These are phyloP conservation scores for Pinctada fucata DNA, from an alignment of 2,888 invertebrate genomes.

Conservation along the genomic window DNA sequence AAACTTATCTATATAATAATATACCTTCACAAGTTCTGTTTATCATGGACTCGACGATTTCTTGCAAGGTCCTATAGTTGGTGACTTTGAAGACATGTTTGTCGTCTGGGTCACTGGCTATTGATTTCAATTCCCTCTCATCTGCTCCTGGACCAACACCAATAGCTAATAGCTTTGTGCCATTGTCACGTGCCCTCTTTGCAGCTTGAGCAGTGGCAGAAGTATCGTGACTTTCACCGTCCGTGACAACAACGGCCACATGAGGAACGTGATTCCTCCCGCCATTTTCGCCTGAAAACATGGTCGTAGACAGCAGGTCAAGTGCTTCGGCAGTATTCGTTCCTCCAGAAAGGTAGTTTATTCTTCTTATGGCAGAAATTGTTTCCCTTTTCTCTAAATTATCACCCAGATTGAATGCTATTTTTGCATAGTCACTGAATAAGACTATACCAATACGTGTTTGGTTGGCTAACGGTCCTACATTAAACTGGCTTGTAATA, in stretches of 20 bases:
- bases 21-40: slow-evolving; percentile 53
- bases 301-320: slow-evolving; percentile 27
- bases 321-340: slow-evolving; percentile 44
- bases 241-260: slow-evolving; percentile 33
- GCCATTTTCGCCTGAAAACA: slow-evolving; percentile 35
- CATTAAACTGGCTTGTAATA: slow-evolving; percentile 22
- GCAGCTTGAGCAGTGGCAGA: slow-evolving; percentile 16
- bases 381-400: slow-evolving; percentile 41
- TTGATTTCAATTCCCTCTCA: slow-evolving; percentile 43
- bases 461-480: slow-evolving; percentile 26
- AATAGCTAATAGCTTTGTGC: slow-evolving; percentile 58
- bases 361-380: slow-evolving; percentile 48
- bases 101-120: slow-evolving; percentile 53
- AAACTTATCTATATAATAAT: neutral
- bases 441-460: slow-evolving; percentile 50
- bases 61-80: slow-evolving; percentile 46
- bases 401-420: slow-evolving; percentile 50
- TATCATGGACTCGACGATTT: slow-evolving; percentile 45
- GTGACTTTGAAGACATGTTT: slow-evolving; percentile 54
- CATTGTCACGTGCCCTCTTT: slow-evolving; percentile 37
- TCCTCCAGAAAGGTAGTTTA: slow-evolving; percentile 33
- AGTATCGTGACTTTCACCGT: slow-evolving; percentile 30
- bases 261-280: slow-evolving; percentile 20
- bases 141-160: slow-evolving; percentile 56
- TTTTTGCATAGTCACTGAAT: slow-evolving; percentile 40